phyloP scores from a whole-genome alignment of 2,113 vertebrate species.

The Seriola rivoliana region DNA sequence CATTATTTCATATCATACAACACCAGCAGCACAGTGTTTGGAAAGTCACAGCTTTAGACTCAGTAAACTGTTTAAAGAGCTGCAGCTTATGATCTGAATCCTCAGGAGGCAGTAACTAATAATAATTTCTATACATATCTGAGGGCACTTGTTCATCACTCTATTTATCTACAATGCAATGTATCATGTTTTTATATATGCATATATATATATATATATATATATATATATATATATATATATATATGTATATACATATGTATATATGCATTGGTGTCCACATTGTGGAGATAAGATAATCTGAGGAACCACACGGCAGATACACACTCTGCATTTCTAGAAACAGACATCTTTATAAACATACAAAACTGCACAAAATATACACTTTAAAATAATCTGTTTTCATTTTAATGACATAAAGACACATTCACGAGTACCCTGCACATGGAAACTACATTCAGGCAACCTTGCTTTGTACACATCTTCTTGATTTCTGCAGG shows the following conservation, averaged over 20 bases:
- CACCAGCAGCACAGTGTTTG: conserved; percentile 33
- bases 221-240: neutral
- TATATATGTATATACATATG: neutral
- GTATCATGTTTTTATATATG: neutral
- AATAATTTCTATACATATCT: conserved; percentile 29
- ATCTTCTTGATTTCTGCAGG: conserved; percentile 51
- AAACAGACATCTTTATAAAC: conserved; percentile 14
- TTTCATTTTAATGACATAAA: conserved; percentile 54
- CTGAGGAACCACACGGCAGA: neutral
- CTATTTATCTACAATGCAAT: neutral
- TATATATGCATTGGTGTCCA: too few species aligned
- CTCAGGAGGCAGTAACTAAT: conserved; percentile 49
- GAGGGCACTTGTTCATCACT: conserved; percentile 13
- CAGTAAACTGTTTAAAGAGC: conserved; percentile 53
- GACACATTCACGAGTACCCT: conserved; percentile 29
- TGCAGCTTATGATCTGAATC: conserved; percentile 59
- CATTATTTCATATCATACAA: conserved; percentile 60
- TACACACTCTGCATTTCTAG: neutral
- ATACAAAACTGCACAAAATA: conserved; percentile 24
- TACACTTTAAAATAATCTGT: conserved; percentile 36
- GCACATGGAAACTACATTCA: conserved; percentile 13
- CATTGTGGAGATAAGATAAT: too few species aligned
- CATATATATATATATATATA: neutral
- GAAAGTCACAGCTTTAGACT: conserved; percentile 36
- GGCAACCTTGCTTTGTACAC: conserved; percentile 38